A percentile compares a stretch with the other conserved stretches of the same genome.
These are phyloP conservation scores for Drosophila lacteicornis DNA, from an alignment of 1,140 invertebrate genomes.

Conservation along the genomic window DNA sequence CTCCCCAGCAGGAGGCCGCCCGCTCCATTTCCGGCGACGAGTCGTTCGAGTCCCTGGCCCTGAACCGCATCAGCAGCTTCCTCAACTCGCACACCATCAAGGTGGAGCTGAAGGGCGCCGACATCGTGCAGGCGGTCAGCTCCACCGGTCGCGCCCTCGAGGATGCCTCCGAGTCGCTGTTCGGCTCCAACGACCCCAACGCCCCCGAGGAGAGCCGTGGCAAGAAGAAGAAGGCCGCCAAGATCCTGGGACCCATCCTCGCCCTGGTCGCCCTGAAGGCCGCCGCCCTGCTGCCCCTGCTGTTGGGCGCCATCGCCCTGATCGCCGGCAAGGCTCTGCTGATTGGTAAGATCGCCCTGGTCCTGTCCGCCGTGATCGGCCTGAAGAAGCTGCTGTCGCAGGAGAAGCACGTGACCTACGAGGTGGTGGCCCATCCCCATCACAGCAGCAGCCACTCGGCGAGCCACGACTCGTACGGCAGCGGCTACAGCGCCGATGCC, in stretches of 20 bases:
- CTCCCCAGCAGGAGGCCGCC: slow-evolving; percentile 88
- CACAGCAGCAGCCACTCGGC: slow-evolving; percentile 88
- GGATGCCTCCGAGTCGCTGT: slow-evolving; percentile 88
- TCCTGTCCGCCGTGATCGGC: slow-evolving; percentile 92
- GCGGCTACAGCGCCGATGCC: slow-evolving; percentile 87
- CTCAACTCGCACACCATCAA: slow-evolving; percentile 91
- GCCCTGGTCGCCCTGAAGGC: slow-evolving; percentile 91
- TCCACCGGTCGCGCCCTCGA: slow-evolving; percentile 91
- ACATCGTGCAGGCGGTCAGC: slow-evolving; percentile 91
- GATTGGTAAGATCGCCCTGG: slow-evolving; percentile 93
- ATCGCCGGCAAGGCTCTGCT: slow-evolving; percentile 93
- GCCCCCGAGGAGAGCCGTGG: slow-evolving; percentile 89
- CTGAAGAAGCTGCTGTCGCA: slow-evolving; percentile 91
- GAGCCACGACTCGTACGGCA: slow-evolving; percentile 88
- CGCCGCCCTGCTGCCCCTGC: slow-evolving; percentile 90
- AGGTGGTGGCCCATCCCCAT: slow-evolving; percentile 93
- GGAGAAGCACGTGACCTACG: slow-evolving; percentile 93
- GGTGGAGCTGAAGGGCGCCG: slow-evolving; percentile 93
- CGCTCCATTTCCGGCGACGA: slow-evolving; percentile 88
- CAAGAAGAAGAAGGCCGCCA: slow-evolving; percentile 93
- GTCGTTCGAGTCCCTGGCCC: slow-evolving; percentile 88
- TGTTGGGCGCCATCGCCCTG: slow-evolving; percentile 91
- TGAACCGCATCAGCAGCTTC: slow-evolving; percentile 89
- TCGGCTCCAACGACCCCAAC: slow-evolving; percentile 85
- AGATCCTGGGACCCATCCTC: slow-evolving; percentile 91